Evolutionary conservation across 1,140 invertebrate genomes (phyloP), one percentile per base, ranked within the genome.

Genomic region (Dryas iulia): DNA sequence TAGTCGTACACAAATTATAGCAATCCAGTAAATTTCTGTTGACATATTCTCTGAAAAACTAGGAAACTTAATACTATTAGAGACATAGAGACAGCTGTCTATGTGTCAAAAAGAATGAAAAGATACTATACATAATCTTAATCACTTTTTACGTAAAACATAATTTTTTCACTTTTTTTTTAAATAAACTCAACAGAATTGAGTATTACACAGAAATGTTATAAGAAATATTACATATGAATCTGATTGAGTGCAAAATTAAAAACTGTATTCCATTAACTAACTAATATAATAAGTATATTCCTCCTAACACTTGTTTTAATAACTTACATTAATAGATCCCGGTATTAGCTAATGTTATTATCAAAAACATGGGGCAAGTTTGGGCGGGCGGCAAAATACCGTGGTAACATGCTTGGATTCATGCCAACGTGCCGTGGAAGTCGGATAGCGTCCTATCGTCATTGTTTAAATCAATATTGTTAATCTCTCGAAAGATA

Each of bases 381-480:
- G 76, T 83, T 77, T 76, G 69, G 66, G 57, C 58, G 67, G 65
- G 70, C 62, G 67, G 56, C 57, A 59, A 71, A 57, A 71, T 57
- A 72, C 73, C 82, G 77, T 80, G 72, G 80, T 71, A 80, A 78
- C 77, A 83, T 72, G 84, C 57, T 81, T 89, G 87, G 85, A 82
- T 57, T 66, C 25, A 5, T 52, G 87, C 87, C 87, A 87, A 87
- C 73, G 58, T 72, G 77, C 66, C 82, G 79, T 80, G 79, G 72
- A 81, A 81, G 77, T 78, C 68, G 66, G 73, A 81, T 70, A 77
- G 64, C 68, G 69, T 72, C 61, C 72, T 74, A 78, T 73, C 74
- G 71, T 82, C 79, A 84, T 86, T 83, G 81, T 86, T 85, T 52
- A 35, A 12, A 35, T n/a, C 31, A 59, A 24, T 59, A 59, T 10